Base-by-base conservation (phyloP, 2,888 invertebrate species). In the Apamea monoglypha region DNA sequence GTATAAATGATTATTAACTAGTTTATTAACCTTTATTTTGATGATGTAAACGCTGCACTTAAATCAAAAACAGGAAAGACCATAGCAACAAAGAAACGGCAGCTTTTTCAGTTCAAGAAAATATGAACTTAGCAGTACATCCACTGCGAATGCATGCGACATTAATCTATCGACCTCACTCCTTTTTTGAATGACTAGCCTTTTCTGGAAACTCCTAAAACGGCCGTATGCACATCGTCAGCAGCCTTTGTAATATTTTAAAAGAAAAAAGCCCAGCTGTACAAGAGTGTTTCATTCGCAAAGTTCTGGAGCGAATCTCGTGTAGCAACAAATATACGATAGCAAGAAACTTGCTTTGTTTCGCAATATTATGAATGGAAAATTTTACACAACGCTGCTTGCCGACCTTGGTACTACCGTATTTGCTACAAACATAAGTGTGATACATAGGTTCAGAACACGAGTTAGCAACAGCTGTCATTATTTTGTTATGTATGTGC, bases 331-430 rank as follows among this genome's bases (percentile, higher is more conserved):
- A 32, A 63, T 56, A 16, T 50, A 36, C 12, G 7, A 40, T 80
- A 70, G 70, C 47, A 73, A 80, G 40, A 67, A 61, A 40, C 61
- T 44, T 72, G 74, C 36, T 40, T 40, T 61, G 40, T 47, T 74
- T 40, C 21, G 29, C 56, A 64, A 64, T 74, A 74, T 40, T 78
- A 76, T 75, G 36, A 76, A 84, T 88, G 76, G 75, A 86, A 85
- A 78, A 78, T 78, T 86, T 75, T 76, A 79, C 40, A 59, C 77
- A 59, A 47, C 64, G 47, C 32, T 53, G 50, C 50, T n/a, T 64
- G 59, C 56, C 70, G 76, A 74, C 87, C 84, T 85, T 83, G 76
- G 32, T 67, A 71, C 73, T 78, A 74, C 84, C 74, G 74, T 78
- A 72, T 80, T 87, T 64, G 84, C 71, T 59, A 87, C 72, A 78